These are phyloP conservation scores for Hippocampus comes DNA, from an alignment of 2,113 vertebrate genomes.

Conservation along the genomic window DNA sequence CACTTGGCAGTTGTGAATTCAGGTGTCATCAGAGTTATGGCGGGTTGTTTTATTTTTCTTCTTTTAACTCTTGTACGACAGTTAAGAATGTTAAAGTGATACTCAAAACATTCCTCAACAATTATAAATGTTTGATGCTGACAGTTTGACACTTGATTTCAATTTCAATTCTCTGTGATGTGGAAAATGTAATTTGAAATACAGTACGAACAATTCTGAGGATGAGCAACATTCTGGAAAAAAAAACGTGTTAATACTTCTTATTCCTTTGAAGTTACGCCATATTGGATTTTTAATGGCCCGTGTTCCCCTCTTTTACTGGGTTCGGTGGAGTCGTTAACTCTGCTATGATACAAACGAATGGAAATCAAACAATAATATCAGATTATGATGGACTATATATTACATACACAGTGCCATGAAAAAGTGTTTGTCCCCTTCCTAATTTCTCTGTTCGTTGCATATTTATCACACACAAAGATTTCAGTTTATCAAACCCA, in stretches of 20 bases:
- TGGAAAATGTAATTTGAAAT: not conserved
- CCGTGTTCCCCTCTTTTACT: not conserved
- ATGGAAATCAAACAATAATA: not conserved
- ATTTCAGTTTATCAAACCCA: too few relatives aligned
- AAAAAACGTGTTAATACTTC: too few relatives aligned
- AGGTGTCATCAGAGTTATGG: not conserved
- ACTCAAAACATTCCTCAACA: not conserved
- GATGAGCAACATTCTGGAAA: not conserved
- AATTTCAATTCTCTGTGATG: not conserved
- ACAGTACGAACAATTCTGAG: not conserved
- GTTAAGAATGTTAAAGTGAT: not conserved
- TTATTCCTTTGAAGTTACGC: not conserved
- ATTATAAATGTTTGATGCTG: not conserved
- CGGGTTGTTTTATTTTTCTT: not conserved
- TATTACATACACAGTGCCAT: not conserved
- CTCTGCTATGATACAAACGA: not conserved
- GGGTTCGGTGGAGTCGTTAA: not conserved
- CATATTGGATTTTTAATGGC: not conserved
- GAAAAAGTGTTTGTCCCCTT: too few relatives aligned
- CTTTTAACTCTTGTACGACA: not conserved
- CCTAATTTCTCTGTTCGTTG: too few relatives aligned
- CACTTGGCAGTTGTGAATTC: too few relatives aligned
- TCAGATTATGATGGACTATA: not conserved
- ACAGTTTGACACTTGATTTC: not conserved
- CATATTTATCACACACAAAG: too few relatives aligned